These are phyloP conservation scores for Aphis gossypii DNA, from an alignment of 1,140 invertebrate genomes.

Conservation along the genomic window DNA sequence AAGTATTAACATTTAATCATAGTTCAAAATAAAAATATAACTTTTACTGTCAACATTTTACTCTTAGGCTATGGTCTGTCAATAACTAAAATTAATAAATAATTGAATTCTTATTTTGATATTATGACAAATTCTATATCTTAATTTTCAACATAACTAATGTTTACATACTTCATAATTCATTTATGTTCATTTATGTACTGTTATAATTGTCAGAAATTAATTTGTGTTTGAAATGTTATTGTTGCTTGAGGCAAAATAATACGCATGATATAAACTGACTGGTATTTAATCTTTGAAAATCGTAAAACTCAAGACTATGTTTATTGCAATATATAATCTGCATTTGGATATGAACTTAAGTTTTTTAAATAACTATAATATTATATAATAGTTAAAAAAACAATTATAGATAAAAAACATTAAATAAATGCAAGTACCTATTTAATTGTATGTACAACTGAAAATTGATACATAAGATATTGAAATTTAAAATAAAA, in stretches of 20 bases:
- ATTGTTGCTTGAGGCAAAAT: neutral
- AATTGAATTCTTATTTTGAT: neutral
- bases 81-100: neutral
- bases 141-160: neutral
- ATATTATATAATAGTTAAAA: neutral
- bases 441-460: neutral
- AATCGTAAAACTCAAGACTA: neutral
- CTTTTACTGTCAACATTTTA: too few species aligned
- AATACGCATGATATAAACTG: neutral
- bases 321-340: neutral
- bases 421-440: too few species aligned
- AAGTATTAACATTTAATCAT: too few species aligned
- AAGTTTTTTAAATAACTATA: neutral
- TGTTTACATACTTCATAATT: neutral
- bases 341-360: neutral
- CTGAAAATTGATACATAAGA: neutral
- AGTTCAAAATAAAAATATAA: too few species aligned
- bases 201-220: neutral
- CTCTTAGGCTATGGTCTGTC: too few species aligned
- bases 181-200: neutral
- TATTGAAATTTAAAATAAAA: neutral
- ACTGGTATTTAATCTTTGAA: neutral
- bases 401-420: neutral
- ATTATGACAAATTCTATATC: neutral
- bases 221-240: conserved; percentile 10